phyloP scores from a whole-genome alignment of 2,113 vertebrate species.

The Pituophis catenifer region DNA sequence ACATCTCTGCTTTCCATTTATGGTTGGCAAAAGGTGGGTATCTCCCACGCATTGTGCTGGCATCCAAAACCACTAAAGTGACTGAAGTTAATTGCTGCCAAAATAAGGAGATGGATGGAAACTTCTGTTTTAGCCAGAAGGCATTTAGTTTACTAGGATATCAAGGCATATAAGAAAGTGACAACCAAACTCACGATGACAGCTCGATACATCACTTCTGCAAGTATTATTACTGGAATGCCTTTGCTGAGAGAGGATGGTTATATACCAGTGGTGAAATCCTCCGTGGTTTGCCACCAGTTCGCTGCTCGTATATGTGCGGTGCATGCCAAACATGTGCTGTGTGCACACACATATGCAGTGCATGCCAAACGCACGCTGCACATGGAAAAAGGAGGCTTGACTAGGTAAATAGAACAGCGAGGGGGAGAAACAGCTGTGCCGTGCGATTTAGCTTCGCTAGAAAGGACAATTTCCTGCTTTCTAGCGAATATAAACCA shows the following conservation, averaged over 20 bases:
- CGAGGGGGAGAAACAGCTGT: too few species aligned
- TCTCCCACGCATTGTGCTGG: conserved; percentile 7
- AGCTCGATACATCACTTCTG: conserved; percentile 24
- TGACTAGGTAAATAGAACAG: too few species aligned
- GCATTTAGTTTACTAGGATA: conserved; percentile 7
- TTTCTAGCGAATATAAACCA: too few species aligned
- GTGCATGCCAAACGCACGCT: too few species aligned
- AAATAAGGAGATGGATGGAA: conserved; percentile 25
- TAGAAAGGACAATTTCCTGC: too few species aligned
- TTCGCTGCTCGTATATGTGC: too few species aligned
- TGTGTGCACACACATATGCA: too few species aligned
- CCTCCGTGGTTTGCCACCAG: accelerated
- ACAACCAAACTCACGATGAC: neutral
- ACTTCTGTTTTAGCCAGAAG: neutral
- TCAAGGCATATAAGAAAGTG: conserved; percentile 22
- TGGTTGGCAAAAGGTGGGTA: neutral
- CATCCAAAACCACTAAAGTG: conserved; percentile 8
- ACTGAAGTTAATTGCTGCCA: conserved; percentile 4
- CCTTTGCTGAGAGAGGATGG: conserved; percentile 30
- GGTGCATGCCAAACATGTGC: too few species aligned
- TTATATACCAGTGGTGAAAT: conserved; percentile 20
- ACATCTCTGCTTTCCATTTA: neutral
- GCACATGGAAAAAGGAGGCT: too few species aligned
- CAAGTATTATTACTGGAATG: neutral
- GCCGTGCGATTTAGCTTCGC: too few species aligned